Evolutionary conservation across 2,888 invertebrate species (phyloP).

Genomic region (Dexiosoma caninum): DNA sequence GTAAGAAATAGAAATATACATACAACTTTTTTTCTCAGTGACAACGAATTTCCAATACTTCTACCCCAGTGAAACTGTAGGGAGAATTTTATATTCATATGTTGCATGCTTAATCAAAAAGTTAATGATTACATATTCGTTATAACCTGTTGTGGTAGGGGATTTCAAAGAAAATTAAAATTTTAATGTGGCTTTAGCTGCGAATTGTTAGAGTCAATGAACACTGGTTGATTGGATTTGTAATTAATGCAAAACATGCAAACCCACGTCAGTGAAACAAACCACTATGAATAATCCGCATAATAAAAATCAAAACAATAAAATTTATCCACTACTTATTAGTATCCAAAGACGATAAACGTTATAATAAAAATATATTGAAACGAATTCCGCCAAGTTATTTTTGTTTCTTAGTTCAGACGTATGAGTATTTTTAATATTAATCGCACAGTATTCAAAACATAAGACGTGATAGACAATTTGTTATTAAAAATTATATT

Average conservation of each 20-base stretch:
- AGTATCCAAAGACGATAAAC: neutral
- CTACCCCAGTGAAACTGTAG: too few species aligned
- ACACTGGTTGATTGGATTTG: constrained; percentile 48
- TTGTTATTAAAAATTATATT: constrained; percentile 51
- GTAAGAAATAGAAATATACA: too few species aligned
- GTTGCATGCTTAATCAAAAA: too few species aligned
- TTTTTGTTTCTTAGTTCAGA: neutral
- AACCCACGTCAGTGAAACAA: constrained; percentile 48
- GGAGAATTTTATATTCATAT: too few species aligned
- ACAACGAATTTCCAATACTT: too few species aligned
- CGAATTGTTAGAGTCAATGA: constrained; percentile 46
- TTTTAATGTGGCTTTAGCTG: constrained; percentile 19
- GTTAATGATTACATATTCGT: too few species aligned
- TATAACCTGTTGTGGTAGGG: neutral
- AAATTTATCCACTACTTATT: constrained; percentile 7
- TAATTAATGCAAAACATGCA: constrained; percentile 63
- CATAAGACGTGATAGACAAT: constrained; percentile 44
- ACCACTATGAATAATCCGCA: neutral
- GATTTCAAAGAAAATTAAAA: constrained; percentile 25
- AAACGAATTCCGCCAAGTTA: neutral
- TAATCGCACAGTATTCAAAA: constrained; percentile 23
- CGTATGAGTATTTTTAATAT: neutral
- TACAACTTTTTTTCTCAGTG: too few species aligned
- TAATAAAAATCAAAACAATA: neutral
- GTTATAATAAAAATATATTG: constrained; percentile 15